Percentiles rank a stretch among this genome's conserved stretches.
Conservation (phyloP, 2,888 invertebrate species). For the Meganola albula region DNA sequence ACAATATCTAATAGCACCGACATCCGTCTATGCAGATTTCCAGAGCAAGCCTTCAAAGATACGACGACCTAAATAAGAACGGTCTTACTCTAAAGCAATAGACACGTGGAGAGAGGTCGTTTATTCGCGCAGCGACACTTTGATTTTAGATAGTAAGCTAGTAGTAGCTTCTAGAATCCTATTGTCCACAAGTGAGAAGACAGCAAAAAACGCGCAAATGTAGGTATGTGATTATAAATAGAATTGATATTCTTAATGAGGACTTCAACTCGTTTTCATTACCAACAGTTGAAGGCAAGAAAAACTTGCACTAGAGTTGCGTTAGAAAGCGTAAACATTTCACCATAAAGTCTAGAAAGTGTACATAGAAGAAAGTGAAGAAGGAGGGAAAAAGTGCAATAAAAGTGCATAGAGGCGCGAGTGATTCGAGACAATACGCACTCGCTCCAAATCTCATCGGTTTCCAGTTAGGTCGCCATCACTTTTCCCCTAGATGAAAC, state of each 20-base stretch:
- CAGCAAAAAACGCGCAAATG: no score
- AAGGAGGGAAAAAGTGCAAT: constrained; percentile 66
- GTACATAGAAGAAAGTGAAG: constrained; percentile 75
- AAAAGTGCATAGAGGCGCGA: constrained; percentile 50
- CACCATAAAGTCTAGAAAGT: constrained; percentile 76
- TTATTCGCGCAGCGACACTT: no score
- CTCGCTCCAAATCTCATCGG: constrained; percentile 45
- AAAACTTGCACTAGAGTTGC: constrained; percentile 74
- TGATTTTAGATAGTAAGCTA: no score
- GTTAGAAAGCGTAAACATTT: constrained; percentile 74
- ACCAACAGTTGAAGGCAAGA: constrained; percentile 55
- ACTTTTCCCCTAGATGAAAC: constrained; percentile 66
- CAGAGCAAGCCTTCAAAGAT: constrained; percentile 66
- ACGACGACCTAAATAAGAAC: constrained; percentile 62
- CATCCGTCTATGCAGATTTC: constrained; percentile 77
- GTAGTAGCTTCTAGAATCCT: no score
- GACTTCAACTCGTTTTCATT: constrained; percentile 72
- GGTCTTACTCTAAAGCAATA: constrained; percentile 47
- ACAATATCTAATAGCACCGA: constrained; percentile 70
- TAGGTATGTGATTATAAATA: constrained; percentile 18
- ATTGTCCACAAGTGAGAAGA: no score
- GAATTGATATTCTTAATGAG: no score
- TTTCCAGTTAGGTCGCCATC: constrained; percentile 58
- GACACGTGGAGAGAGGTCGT: constrained; percentile 42
- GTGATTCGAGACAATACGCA: constrained; percentile 43